Base-by-base conservation (phyloP, 2,797 vertebrate genomes). In the Molossus alvarezi region DNA sequence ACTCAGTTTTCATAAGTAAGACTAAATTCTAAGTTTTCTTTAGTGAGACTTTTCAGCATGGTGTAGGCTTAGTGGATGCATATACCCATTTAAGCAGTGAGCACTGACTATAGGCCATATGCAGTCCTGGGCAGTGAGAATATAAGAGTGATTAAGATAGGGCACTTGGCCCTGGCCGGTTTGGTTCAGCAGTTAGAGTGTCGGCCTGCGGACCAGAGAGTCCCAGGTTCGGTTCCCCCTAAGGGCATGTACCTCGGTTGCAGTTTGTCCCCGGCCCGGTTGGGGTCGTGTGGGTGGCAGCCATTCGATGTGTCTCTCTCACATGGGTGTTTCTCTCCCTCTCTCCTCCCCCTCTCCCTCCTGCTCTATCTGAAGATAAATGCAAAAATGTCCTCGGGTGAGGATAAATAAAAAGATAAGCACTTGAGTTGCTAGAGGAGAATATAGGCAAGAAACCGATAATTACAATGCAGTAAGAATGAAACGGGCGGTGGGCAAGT, bases 31-130 rank as follows among this genome's bases (percentile, higher is more conserved):
- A 65, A 45, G 57, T 82, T 82, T 88, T 93, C 18, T 69, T 84
- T 72, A 79, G 51, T 55, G 77, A 90, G 27, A 95, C 23, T 80
- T 94, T 84, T 20, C 20, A 75, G 41, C 20, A 81, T n/a, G 55
- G 17, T 12, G 8, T n/a, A 77, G 71, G 57, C 33, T 79, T 53
- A 33, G 51, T 48, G 37, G 45, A 55, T 53, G 67, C 27, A 67
- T 72, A 10, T 17, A 21, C 45, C 37, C 37, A 60, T 53, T 73
- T 53, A 82, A 62, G 67, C 73, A 69, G 20, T 55, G 41, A 83
- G 29, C 29, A 2, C 62, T 37, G 41, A 83, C 53, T 87, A 0
- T 12, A 14, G 71, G 64, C 84, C 48, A 17, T 6, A 20, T 18
- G 14, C 9, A 27, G 18, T 45, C 21, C 57, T 27, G 60, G 65